A percentile compares a stretch with the other conserved stretches of the same genome.
phyloP scores from a whole-genome alignment of 2,113 vertebrate species.

The Phodopus roborovskii region DNA sequence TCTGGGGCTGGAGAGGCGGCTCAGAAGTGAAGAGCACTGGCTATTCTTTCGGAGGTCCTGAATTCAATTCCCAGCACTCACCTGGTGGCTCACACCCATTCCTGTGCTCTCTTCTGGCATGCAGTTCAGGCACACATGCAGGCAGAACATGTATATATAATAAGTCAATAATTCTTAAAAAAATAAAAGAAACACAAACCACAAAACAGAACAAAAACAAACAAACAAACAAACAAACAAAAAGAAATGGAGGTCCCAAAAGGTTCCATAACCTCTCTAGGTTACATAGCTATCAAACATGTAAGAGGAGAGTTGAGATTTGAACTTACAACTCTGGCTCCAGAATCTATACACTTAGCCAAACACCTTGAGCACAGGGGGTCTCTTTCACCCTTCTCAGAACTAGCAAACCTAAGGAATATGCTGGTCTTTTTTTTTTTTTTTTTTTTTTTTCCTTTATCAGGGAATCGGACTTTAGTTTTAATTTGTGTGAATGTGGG shows the following conservation, averaged over 20 bases:
- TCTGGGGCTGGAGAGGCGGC: no score
- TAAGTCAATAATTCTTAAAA: no score
- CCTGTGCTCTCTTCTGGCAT: no score
- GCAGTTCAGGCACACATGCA: no score
- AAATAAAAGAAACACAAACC: no score
- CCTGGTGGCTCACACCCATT: no score
- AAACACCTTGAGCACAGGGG: background rate
- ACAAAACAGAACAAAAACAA: no score
- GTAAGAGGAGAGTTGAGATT: background rate
- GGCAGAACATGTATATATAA: no score
- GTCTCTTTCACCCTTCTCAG: background rate
- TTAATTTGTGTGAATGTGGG: background rate
- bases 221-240: no score
- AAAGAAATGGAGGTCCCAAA: background rate
- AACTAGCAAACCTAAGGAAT: background rate
- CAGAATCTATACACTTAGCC: background rate
- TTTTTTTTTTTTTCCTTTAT: background rate
- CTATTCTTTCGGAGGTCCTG: no score
- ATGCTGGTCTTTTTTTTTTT: background rate
- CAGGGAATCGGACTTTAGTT: background rate
- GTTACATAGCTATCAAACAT: accelerated
- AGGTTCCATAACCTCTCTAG: background rate
- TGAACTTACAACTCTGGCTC: background rate
- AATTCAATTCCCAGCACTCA: no score
- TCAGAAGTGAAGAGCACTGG: no score